Evolutionary conservation across 2,797 vertebrate species (phyloP), one percentile per base, ranked within the genome.

Genomic region (Anniella stebbinsi): DNA sequence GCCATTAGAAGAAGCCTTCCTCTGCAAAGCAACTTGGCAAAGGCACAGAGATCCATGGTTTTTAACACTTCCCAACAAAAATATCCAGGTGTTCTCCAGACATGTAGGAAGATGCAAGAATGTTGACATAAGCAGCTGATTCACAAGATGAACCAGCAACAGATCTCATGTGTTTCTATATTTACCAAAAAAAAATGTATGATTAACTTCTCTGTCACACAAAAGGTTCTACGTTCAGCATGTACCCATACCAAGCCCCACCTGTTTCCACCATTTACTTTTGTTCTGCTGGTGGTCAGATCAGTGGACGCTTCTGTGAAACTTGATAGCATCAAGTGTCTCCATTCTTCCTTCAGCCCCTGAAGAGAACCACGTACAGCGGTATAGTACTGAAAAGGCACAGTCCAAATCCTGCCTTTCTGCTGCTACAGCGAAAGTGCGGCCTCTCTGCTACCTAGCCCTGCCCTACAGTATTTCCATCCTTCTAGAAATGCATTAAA

Each of bases 101-200:
- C 73, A 23, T 57, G 73, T 78, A n/a, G 41, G 84, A 51, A 38
- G 75, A 92, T 60, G 4, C 25, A 91, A 72, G 85, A 36, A 8
- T 0, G n/a, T 69, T 91, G 90, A 60, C 60, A 63, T 85, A 76
- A 91, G 63, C 67, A 77, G 54, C 80, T 91, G 75, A 90, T 90
- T 38, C 51, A 82, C 17, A 90, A 78, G 41, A 87, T 41, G 51
- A 90, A 51, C 66, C 82, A 48, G 57, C 75, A 10, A 38, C 2
- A 8, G 15, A 36, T 2, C 3, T 88, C 0, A 12, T 21, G 30
- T 33, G 11, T 85, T 15, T 60, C 72, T 45, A 73, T 69, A 25
- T 70, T 63, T 38, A 73, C 80, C 70, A 36, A 76, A 54, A 41
- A 73, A n/a, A 83, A 28, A n/a, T 23, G 30, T 51, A 36, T 60